These are phyloP conservation scores for Dromius quadrimaculatus DNA, from an alignment of 2,888 invertebrate species.

Conservation along the genomic window DNA sequence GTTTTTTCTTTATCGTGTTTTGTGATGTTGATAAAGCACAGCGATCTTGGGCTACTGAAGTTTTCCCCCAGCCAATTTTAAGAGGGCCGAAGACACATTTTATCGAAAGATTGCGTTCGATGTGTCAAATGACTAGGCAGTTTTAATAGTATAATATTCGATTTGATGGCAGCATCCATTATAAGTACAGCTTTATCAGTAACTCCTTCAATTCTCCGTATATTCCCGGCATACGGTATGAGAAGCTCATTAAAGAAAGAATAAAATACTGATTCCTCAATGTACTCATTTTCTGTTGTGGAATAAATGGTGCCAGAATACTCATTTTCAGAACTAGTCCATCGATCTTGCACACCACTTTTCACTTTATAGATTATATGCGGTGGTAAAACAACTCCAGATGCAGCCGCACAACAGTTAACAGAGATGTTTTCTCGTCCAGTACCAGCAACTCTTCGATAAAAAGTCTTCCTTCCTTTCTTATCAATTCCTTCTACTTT, in stretches of 20 bases:
- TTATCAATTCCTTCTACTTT: background rate
- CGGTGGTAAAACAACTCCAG: slow-evolving; percentile 4
- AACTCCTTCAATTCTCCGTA: background rate
- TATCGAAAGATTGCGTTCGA: background rate
- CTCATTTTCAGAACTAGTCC: slow-evolving; percentile 8
- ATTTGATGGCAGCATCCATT: slow-evolving; percentile 7
- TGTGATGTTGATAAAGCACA: slow-evolving; percentile 5
- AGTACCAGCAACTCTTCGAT: background rate
- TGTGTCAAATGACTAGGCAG: slow-evolving; percentile 8
- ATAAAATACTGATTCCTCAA: slow-evolving; percentile 1
- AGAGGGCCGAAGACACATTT: slow-evolving; percentile 10
- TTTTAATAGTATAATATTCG: slow-evolving; percentile 2
- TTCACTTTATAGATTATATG: slow-evolving; percentile 7
- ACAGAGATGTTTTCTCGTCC: background rate
- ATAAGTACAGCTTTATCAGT: slow-evolving; percentile 1
- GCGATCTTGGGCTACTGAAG: background rate
- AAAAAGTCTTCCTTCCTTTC: background rate
- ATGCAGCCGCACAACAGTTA: background rate
- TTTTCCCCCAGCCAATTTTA: slow-evolving; percentile 10
- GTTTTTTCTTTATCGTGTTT: background rate
- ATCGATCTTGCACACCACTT: slow-evolving; percentile 7
- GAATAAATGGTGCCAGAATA: slow-evolving; percentile 1
- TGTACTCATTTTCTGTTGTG: slow-evolving; percentile 4
- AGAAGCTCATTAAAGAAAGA: background rate
- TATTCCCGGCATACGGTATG: background rate